Evolutionary conservation across 2,888 invertebrate species (phyloP), one percentile per base, ranked within the genome.

Genomic region (Salpingus planirostris): DNA sequence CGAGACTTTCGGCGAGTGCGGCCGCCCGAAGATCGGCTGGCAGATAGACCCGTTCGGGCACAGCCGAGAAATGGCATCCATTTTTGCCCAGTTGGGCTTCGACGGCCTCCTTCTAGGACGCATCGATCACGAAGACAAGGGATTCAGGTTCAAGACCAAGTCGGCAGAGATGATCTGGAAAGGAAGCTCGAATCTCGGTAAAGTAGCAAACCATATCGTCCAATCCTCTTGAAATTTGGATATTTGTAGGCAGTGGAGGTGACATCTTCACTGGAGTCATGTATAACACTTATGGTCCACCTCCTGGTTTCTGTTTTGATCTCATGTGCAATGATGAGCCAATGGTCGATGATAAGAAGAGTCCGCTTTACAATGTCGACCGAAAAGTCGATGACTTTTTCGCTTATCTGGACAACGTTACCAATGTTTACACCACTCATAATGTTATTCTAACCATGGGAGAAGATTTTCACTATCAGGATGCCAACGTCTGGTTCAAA

Each of bases 221-320:
- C n/a, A n/a, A n/a, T n/a, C n/a, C n/a, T n/a, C n/a, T n/a, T n/a
- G n/a, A n/a, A n/a, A n/a, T n/a, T n/a, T n/a, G n/a, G n/a, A n/a
- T n/a, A n/a, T n/a, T n/a, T n/a, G n/a, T n/a, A n/a, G n/a, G n/a
- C n/a, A n/a, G n/a, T n/a, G n/a, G n/a, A n/a, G n/a, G n/a, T n/a
- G n/a, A n/a, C n/a, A n/a, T 54, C 18, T 54, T 54, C 33, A 52
- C 54, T 3, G 85, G 90, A 0, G 79, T 81, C 0, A 67, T 92
- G n/a, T 85, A 73, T 59, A 89, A 91, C 50, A 77, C 74, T 1
- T 93, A 93, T 57, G 74, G 76, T 0, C 84, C 92, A 0, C 97
- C 97, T 0, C 70, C 74, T 5, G 93, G 92, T 0, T 96, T 93
- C 62, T 96, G 96, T 54, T 97, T 90, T 60, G 96, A 97, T 57